Percentiles rank a stretch among this genome's conserved stretches.
Conservation (phyloP, 2,113 vertebrate species). For the Phaethornis superciliosus region DNA sequence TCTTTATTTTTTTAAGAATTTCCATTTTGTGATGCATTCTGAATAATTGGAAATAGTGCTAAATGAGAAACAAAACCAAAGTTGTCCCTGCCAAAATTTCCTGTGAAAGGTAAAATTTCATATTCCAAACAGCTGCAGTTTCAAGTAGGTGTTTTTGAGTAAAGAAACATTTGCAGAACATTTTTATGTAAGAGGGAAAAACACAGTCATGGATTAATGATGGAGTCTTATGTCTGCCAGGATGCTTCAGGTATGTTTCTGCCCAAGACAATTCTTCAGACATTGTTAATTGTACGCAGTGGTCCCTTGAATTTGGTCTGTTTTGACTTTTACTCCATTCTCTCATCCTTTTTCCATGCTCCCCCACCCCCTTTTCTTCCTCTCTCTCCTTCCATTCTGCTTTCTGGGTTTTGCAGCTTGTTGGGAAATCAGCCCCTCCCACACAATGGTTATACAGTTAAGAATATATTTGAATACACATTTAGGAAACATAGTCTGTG, state of each 20-base stretch:
- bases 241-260: not conserved
- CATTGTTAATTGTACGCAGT: not conserved
- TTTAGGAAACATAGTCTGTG: constrained; percentile 17
- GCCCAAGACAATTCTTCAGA: not conserved
- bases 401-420: not conserved
- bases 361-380: not conserved
- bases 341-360: not conserved
- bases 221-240: not conserved
- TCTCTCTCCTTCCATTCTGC: not conserved
- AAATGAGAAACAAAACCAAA: not conserved
- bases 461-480: constrained; percentile 53
- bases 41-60: not conserved
- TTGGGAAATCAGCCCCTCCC: not conserved
- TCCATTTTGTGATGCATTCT: constrained; percentile 15
- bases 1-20: constrained; percentile 34
- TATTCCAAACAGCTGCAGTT: not conserved
- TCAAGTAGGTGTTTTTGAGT: not conserved
- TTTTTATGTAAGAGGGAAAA: not conserved
- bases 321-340: not conserved
- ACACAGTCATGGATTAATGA: not conserved
- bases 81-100: not conserved
- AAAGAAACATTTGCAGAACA: not conserved
- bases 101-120: not conserved
- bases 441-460: not conserved
- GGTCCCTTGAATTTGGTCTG: not conserved